phyloP scores from a whole-genome alignment of 2,888 invertebrate species.

The Aethes cnicana region DNA sequence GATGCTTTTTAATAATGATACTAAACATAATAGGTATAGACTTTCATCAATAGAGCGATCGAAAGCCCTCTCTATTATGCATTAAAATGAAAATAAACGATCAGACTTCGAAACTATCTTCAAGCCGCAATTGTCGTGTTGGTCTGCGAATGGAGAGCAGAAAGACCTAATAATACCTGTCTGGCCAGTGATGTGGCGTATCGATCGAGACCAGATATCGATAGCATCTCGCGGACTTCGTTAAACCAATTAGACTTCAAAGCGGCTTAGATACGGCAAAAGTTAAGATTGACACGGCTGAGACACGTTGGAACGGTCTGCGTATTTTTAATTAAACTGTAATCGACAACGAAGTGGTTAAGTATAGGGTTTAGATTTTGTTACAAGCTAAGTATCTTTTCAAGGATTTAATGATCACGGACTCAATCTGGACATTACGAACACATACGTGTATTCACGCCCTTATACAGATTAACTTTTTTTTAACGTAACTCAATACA shows the following conservation, averaged over 20 bases:
- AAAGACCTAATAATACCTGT: slow-evolving; percentile 80
- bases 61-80: not conserved
- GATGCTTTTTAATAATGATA: too few species aligned
- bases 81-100: slow-evolving; percentile 9
- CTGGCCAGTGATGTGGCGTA: slow-evolving; percentile 62
- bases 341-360: too few species aligned
- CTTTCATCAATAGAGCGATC: too few species aligned
- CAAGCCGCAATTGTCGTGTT: slow-evolving; percentile 57
- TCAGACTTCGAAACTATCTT: slow-evolving; percentile 14
- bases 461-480: too few species aligned
- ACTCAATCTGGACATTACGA: too few species aligned
- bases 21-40: too few species aligned
- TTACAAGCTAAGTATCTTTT: not conserved
- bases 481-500: too few species aligned
- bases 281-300: slow-evolving; percentile 28
- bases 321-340: too few species aligned
- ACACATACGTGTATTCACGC: too few species aligned
- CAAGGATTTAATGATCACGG: too few species aligned
- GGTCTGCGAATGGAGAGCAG: slow-evolving; percentile 66
- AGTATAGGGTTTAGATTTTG: not conserved
- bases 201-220: slow-evolving; percentile 45
- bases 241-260: slow-evolving; percentile 41
- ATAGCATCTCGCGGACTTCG: slow-evolving; percentile 43
- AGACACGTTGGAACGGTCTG: slow-evolving; percentile 12
- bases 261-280: slow-evolving; percentile 23